Evolutionary conservation across 2,113 vertebrate genomes (phyloP), one percentile per base, ranked within the genome.

Genomic region (Megatriorchis doriae): DNA sequence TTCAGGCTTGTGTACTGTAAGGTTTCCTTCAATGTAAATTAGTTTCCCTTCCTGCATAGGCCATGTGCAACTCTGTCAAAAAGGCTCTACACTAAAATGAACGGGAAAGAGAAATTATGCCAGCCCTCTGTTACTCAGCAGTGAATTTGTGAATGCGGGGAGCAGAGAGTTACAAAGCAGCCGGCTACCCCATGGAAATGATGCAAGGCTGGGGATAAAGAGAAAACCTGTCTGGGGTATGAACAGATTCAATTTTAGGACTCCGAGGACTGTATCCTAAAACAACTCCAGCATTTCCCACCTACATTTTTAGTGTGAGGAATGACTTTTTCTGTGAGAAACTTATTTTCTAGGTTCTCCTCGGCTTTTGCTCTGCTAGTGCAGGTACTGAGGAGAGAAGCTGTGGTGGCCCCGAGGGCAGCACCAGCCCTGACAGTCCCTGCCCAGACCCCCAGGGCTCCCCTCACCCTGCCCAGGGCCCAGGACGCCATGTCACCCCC

Each of bases 391-490:
- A 78, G 45, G 21, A 56, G 34, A 42, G 45, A 22, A 3, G 2
- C 15, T 58, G 36, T n/a, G 50, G 45, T 5, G 26, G 34, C 16
- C 11, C 27, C 13, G 10, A 20, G 26, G 58, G 36, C 8, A 63
- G 27, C 1, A 2, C 32, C 17, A 23, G 27, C 32, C 56, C 32
- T 56, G 27, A 7, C 48, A 0, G 0, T 20, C 18, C 42, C 23
- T 72, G 66, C 27, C 15, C 23, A 6, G 48, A 52, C 10, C 62
- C 43, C 5, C 8, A 2, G 31, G 11, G 20, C 16, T 50, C 13
- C 20, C 43, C 26, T 2, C 2, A 20, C 14, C 38, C 48, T 48
- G 48, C 48, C 48, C 48, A 22, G 1, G 6, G n/a, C 25, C 42
- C 56, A 31, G 55, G 47, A 22, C 20, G 18, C 61, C 45, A 55